phyloP scores from a whole-genome alignment of 2,797 vertebrate genomes.

The Sparus aurata region DNA sequence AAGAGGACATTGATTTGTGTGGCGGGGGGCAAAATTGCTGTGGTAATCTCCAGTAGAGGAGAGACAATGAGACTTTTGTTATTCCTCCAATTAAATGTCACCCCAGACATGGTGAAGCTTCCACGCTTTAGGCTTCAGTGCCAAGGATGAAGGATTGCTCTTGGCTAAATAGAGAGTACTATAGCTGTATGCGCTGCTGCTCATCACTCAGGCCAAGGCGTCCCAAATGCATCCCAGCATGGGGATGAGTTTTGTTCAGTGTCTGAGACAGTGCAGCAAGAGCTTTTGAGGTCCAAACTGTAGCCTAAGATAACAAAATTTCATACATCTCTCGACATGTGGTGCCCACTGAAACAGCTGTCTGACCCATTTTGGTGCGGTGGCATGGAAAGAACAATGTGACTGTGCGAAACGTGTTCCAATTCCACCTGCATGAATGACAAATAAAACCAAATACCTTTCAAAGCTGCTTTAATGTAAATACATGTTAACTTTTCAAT shows the following conservation, averaged over 20 bases:
- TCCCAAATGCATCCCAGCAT: conserved; percentile 51
- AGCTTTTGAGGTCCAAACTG: conserved; percentile 34
- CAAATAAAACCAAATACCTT: conserved; percentile 15
- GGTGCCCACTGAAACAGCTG: conserved; percentile 39
- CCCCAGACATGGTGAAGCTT: conserved; percentile 39
- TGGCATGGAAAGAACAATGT: conserved; percentile 4
- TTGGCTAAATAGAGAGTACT: conserved; percentile 46
- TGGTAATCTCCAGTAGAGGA: conserved; percentile 56
- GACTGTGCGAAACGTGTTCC: background rate
- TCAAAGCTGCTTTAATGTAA: conserved; percentile 6
- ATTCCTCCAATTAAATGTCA: conserved; percentile 68
- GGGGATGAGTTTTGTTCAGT: conserved; percentile 34
- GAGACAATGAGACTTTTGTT: conserved; percentile 65
- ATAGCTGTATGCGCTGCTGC: conserved; percentile 21
- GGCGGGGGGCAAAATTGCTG: conserved; percentile 33
- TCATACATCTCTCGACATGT: conserved; percentile 34
- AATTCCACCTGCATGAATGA: conserved; percentile 7
- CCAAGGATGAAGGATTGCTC: conserved; percentile 40
- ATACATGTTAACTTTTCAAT: conserved; percentile 4
- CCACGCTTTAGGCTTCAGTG: conserved; percentile 37
- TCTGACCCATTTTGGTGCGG: conserved; percentile 46
- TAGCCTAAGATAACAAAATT: conserved; percentile 34
- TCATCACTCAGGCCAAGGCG: conserved; percentile 39
- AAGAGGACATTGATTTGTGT: conserved; percentile 51
- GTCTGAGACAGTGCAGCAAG: conserved; percentile 11